Conservation (phyloP, 2,113 vertebrate species). For the Lota lota region DNA sequence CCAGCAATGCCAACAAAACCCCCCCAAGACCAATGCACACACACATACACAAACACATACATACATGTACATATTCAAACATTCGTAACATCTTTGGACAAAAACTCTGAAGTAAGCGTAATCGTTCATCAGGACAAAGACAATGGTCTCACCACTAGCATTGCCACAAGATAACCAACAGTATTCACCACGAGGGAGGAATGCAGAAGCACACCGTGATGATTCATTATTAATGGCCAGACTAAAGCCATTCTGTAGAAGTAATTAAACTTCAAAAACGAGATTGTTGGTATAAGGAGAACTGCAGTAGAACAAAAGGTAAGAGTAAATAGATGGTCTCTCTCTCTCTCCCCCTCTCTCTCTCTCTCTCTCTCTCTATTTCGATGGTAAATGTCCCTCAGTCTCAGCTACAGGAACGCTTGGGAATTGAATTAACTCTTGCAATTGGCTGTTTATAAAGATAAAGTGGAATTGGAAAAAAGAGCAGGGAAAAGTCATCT, state of each 20-base stretch:
- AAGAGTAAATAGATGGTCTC: background rate
- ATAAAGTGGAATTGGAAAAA: constrained; percentile 55
- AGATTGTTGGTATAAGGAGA: constrained; percentile 2
- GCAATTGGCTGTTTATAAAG: constrained; percentile 62
- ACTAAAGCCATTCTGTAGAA: constrained; percentile 57
- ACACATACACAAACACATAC: background rate
- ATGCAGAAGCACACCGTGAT: constrained; percentile 27
- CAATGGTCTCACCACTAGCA: background rate
- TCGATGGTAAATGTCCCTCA: constrained; percentile 37
- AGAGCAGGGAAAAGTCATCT: constrained; percentile 24
- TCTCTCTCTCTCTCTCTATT: background rate
- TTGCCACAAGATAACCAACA: background rate
- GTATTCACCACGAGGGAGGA: constrained; percentile 15
- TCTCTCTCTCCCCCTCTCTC: background rate
- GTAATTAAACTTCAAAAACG: constrained; percentile 62
- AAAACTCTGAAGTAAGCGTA: background rate
- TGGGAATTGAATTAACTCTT: constrained; percentile 62
- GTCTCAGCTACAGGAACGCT: constrained; percentile 47
- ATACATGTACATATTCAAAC: constrained; percentile 4
- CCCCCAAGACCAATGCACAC: too few relatives aligned
- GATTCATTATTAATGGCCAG: constrained; percentile 64
- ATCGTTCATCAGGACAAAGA: constrained; percentile 9
- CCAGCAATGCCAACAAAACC: too few relatives aligned
- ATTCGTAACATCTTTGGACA: background rate
- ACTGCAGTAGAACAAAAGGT: background rate